Evolutionary conservation across 2,113 vertebrate species (phyloP).

Genomic region (Spea multiplicata): DNA sequence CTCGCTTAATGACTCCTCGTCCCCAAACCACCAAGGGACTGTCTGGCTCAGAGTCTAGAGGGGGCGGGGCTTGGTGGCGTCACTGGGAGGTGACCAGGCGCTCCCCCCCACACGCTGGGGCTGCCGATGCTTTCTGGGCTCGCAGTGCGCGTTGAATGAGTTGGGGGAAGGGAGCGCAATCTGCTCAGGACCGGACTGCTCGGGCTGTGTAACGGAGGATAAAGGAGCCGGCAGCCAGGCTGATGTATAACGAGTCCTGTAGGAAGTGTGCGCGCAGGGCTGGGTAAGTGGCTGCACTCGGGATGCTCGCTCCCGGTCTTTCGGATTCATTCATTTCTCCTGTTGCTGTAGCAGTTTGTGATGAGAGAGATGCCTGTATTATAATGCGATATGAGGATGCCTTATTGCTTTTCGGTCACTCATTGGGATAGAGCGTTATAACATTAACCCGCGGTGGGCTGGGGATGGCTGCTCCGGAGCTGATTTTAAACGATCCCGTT

Average conservation of each 20-base stretch:
- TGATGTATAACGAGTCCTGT: too few relatives aligned
- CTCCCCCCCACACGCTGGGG: not conserved
- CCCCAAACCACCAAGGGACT: conserved; percentile 8
- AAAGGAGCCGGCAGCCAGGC: not conserved
- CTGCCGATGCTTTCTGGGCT: not conserved
- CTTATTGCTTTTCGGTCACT: not conserved
- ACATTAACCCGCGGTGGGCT: too few relatives aligned
- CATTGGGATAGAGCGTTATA: too few relatives aligned
- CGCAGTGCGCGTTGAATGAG: conserved; percentile 10
- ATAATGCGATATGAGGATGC: not conserved
- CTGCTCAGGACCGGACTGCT: not conserved
- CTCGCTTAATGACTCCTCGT: not conserved
- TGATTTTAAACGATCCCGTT: too few relatives aligned
- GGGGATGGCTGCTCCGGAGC: too few relatives aligned
- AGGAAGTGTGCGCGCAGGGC: too few relatives aligned
- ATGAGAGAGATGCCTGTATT: not conserved
- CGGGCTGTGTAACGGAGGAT: conserved; percentile 7
- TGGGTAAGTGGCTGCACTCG: not conserved
- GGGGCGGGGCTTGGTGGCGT: conserved; percentile 16
- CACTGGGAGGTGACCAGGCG: conserved; percentile 1
- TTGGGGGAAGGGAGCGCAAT: not conserved
- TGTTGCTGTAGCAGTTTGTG: not conserved
- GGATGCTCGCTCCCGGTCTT: not conserved
- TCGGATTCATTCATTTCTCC: not conserved
- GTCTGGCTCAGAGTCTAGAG: conserved; percentile 28